A percentile compares a stretch with the other conserved stretches of the same genome.
Conservation (phyloP, 1,140 invertebrate genomes). For the Lepidurus arcticus region DNA sequence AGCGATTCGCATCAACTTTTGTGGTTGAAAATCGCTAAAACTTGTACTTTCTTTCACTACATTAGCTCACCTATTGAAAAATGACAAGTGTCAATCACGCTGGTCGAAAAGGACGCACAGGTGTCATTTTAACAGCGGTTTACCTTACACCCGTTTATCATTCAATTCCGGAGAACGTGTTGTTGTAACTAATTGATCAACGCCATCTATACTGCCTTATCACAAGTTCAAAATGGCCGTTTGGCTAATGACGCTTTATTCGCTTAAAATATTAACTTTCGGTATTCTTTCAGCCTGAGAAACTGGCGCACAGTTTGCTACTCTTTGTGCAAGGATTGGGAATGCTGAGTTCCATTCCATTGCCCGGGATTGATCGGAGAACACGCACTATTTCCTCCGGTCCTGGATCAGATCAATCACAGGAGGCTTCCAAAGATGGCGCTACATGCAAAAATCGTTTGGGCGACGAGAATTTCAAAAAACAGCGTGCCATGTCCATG, state of each 20-base stretch:
- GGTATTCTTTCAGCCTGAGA: conserved; percentile 58
- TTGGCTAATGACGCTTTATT: background rate
- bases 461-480: conserved; percentile 45
- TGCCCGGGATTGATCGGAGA: conserved; percentile 61
- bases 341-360: conserved; percentile 62
- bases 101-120: too few relatives aligned
- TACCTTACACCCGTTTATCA: too few relatives aligned
- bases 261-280: background rate
- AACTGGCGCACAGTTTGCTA: conserved; percentile 70
- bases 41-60: too few relatives aligned
- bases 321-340: conserved; percentile 77
- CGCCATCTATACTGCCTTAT: background rate
- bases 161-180: too few relatives aligned
- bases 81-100: too few relatives aligned
- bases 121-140: too few relatives aligned
- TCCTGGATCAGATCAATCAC: background rate
- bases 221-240: background rate
- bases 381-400: conserved; percentile 30
- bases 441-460: conserved; percentile 7
- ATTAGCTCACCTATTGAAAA: too few relatives aligned
- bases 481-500: conserved; percentile 55
- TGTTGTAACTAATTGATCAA: background rate
- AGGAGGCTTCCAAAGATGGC: background rate
- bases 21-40: too few relatives aligned
- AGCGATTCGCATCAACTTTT: too few relatives aligned